A percentile compares a stretch with the other conserved stretches of the same genome.
Conservation (phyloP, 2,797 vertebrate genomes). For the Gadopsis bispinosus region DNA sequence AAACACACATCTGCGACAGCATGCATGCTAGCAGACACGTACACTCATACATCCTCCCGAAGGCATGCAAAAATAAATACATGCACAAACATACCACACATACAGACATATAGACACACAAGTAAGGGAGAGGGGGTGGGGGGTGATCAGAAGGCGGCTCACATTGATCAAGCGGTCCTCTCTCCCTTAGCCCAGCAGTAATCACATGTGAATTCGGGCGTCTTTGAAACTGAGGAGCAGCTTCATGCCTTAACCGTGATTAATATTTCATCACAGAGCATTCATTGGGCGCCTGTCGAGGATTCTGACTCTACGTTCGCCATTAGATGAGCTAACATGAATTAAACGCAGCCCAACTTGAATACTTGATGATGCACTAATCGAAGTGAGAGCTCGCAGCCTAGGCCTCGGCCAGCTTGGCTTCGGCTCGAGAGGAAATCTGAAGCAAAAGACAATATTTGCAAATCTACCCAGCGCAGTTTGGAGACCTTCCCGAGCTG, state of each 20-base stretch:
- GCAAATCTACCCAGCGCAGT: conserved; percentile 60
- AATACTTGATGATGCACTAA: conserved; percentile 92
- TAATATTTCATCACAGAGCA: conserved; percentile 99
- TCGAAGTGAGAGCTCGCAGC: conserved; percentile 68
- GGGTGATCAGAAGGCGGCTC: conserved; percentile 86
- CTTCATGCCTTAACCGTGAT: conserved; percentile 93
- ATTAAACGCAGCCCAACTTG: conserved; percentile 89
- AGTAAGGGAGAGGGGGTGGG: conserved; percentile 47
- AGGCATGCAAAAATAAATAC: conserved; percentile 35
- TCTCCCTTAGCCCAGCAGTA: conserved; percentile 85
- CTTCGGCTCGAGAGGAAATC: conserved; percentile 57
- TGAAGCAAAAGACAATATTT: conserved; percentile 73
- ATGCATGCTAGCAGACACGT: conserved; percentile 1
- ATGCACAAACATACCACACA: conserved; percentile 5
- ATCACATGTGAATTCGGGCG: conserved; percentile 91
- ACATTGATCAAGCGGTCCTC: conserved; percentile 86
- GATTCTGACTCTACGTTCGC: conserved; percentile 89
- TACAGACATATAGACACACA: neutral
- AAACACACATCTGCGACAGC: conserved; percentile 11
- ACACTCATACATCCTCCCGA: conserved; percentile 1
- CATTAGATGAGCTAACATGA: conserved; percentile 93
- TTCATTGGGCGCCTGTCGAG: conserved; percentile 94
- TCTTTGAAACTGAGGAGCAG: conserved; percentile 93
- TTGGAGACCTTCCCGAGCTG: conserved; percentile 41
- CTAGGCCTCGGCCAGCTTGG: conserved; percentile 43